Evolutionary conservation across 2,797 vertebrate genomes (phyloP).

Genomic region (Amniataba percoides): DNA sequence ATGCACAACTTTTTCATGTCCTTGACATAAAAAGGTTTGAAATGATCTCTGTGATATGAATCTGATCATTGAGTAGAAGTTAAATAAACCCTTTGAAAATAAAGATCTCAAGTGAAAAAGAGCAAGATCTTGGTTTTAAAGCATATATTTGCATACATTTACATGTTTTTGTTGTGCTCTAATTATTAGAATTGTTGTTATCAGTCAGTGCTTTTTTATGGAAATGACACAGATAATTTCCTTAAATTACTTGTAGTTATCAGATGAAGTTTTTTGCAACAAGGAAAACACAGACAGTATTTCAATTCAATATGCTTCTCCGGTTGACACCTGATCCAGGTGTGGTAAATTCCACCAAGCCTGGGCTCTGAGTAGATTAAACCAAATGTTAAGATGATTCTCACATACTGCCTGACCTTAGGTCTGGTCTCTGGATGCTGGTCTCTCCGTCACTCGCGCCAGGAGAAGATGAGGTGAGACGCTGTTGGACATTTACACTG

Average conservation of each 20-base stretch:
- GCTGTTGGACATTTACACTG: constrained; percentile 69
- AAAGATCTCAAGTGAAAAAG: constrained; percentile 1
- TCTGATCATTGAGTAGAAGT: not conserved
- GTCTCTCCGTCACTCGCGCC: constrained; percentile 2
- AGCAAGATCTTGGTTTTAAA: not conserved
- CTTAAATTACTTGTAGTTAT: not conserved
- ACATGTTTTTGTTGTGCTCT: not conserved
- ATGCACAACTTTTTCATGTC: not conserved
- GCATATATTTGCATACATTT: not conserved
- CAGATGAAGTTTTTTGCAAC: constrained; percentile 8
- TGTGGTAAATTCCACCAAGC: constrained; percentile 8
- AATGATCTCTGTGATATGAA: not conserved
- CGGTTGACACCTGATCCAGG: constrained; percentile 12
- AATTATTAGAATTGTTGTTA: not conserved
- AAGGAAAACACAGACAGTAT: not conserved
- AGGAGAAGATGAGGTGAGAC: constrained; percentile 68
- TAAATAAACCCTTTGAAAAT: not conserved
- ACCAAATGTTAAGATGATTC: constrained; percentile 31
- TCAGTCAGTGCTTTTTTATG: not conserved
- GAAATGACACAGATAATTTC: not conserved
- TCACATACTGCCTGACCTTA: constrained; percentile 35
- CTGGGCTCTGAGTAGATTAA: constrained; percentile 6
- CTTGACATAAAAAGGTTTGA: not conserved
- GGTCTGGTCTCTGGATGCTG: constrained; percentile 31
- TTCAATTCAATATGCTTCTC: constrained; percentile 8